phyloP scores from a whole-genome alignment of 2,888 invertebrate genomes.

The Eristalis pertinax region DNA sequence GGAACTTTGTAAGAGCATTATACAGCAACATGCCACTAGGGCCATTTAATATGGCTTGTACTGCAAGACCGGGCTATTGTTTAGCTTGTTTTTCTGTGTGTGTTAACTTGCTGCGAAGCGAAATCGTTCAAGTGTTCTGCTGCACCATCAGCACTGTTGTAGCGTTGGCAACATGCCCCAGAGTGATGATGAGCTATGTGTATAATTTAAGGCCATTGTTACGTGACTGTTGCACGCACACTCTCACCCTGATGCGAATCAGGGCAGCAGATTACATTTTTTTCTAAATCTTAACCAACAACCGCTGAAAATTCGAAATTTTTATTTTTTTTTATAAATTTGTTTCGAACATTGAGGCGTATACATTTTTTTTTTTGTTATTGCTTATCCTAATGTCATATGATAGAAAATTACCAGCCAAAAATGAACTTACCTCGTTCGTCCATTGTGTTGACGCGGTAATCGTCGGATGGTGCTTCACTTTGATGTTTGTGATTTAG shows the following conservation, averaged over 20 bases:
- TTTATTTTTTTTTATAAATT: conserved; percentile 12
- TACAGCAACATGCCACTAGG: conserved; percentile 13
- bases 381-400: not conserved
- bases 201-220: conserved; percentile 15
- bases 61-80: conserved; percentile 28
- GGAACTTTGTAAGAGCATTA: not conserved
- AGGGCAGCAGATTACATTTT: not conserved
- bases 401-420: not conserved
- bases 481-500: conserved; percentile 57
- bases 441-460: conserved; percentile 53
- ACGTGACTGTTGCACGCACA: conserved; percentile 26
- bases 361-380: conserved; percentile 6
- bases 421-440: conserved; percentile 60
- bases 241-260: not conserved
- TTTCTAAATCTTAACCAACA: conserved; percentile 49
- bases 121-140: conserved; percentile 38
- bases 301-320: conserved; percentile 58
- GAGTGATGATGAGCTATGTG: not conserved
- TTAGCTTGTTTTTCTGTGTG: conserved; percentile 8
- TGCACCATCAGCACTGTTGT: conserved; percentile 26
- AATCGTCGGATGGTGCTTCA: conserved; percentile 39
- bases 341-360: conserved; percentile 24
- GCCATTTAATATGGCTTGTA: conserved; percentile 2
- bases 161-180: not conserved
- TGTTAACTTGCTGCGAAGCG: conserved; percentile 13